These are phyloP conservation scores for Nezara viridula DNA, from an alignment of 2,888 invertebrate genomes.

Conservation along the genomic window DNA sequence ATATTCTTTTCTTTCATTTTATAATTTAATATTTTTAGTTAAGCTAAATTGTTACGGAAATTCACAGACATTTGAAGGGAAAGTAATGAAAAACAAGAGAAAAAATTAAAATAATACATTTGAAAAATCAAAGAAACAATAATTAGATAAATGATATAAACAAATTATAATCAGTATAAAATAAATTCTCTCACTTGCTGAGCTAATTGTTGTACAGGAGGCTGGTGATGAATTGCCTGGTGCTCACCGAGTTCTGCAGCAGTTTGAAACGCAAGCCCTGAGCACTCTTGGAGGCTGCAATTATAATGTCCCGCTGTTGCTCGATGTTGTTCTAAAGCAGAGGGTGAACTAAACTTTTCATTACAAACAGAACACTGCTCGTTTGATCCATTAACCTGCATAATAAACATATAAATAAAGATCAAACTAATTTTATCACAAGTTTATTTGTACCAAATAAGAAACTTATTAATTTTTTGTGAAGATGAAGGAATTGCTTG, in stretches of 20 bases:
- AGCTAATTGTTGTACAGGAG: slow-evolving; percentile 71
- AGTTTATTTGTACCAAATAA: background rate
- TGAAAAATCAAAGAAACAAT: background rate
- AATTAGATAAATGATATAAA: background rate
- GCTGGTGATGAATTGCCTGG: slow-evolving; percentile 65
- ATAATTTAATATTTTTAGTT: too few relatives aligned
- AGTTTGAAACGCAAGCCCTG: slow-evolving; percentile 67
- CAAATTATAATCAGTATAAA: background rate
- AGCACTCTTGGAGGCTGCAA: slow-evolving; percentile 69
- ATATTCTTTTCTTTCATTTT: too few relatives aligned
- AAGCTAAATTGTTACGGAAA: too few relatives aligned
- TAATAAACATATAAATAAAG: background rate
- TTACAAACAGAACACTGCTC: slow-evolving; percentile 76
- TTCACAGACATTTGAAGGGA: too few relatives aligned
- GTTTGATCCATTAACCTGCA: slow-evolving; percentile 62
- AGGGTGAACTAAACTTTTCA: slow-evolving; percentile 68
- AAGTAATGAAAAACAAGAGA: too few relatives aligned
- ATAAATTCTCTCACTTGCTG: slow-evolving; percentile 68
- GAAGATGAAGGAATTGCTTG: background rate
- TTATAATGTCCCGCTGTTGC: slow-evolving; percentile 73
- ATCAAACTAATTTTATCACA: background rate
- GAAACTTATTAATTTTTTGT: background rate
- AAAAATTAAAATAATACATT: background rate
- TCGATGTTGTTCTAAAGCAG: slow-evolving; percentile 67
- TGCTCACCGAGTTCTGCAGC: slow-evolving; percentile 65